phyloP scores from a whole-genome alignment of 2,797 vertebrate species.

The Catharus ustulatus region DNA sequence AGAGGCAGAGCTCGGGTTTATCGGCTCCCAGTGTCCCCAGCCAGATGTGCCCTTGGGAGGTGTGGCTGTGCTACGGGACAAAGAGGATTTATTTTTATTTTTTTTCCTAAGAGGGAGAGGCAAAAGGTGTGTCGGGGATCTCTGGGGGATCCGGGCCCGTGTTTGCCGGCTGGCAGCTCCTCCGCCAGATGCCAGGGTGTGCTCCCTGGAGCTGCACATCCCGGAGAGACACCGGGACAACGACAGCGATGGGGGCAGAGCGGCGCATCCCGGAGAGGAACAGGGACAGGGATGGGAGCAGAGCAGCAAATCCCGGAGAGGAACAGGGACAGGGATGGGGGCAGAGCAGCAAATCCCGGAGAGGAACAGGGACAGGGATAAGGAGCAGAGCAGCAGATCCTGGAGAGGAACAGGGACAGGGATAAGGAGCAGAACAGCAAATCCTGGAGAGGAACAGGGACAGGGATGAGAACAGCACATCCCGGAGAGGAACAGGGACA shows the following conservation, averaged over 20 bases:
- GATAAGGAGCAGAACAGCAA: too few relatives aligned
- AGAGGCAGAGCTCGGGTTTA: neutral
- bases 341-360: too few relatives aligned
- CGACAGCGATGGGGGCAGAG: neutral
- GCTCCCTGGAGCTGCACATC: rapidly evolving
- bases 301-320: too few relatives aligned
- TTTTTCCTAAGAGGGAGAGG: neutral
- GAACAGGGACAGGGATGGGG: neutral
- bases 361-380: too few relatives aligned
- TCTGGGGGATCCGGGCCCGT: neutral
- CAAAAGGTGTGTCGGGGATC: neutral
- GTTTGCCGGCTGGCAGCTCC: neutral
- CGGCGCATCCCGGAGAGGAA: too few relatives aligned
- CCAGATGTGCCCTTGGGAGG: rapidly evolving
- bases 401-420: too few relatives aligned
- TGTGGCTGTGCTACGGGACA: neutral
- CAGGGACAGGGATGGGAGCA: neutral
- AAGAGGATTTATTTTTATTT: rapidly evolving
- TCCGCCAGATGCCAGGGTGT: neutral
- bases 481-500: neutral
- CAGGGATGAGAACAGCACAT: neutral
- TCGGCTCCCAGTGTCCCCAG: rapidly evolving
- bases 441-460: too few relatives aligned
- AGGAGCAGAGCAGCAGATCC: neutral
- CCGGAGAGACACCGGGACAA: neutral